Base-by-base conservation (phyloP, 53 echinoderm and acorn worm genomes). In the Antedon mediterranea region DNA sequence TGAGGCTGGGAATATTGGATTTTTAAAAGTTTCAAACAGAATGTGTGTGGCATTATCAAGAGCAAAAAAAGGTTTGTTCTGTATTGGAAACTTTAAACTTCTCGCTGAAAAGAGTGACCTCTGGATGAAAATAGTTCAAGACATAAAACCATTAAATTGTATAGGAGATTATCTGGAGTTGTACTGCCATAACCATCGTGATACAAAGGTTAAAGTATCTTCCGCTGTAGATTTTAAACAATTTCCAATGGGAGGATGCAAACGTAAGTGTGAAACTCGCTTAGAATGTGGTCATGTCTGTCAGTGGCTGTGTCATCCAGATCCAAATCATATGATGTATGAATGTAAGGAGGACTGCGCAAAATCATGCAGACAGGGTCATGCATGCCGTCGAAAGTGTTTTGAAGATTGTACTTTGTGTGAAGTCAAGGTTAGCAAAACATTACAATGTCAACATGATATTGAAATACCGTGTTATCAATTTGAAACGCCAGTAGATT, bases 231-330 rank as follows among this genome's bases (percentile, higher is more conserved):
- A 74, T 30, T 93, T 93, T 43, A 79, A 81, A 27, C 43, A 77
- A 30, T 86, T 81, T 15, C 86, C 86, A 4, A 81, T 90, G 31
- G 94, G 94, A 4, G 94, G 94, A 28, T 93, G 94, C 33, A 72
- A 32, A 0, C 41, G 78, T 28, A 84, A 87, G 32, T 86, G 86
- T 74, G 82, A 82, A 41, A 76, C 32, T 32, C 81, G 86, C n/a
- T 41, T 86, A 15, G 0, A 32, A 7, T 86, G 86, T 28, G 86
- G 86, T 57, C 86, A 86, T 43, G 77, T 73, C 9, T 86, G 86
- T 34, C 71, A 72, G 0, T 77, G 32, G 32, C 41, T 20, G 26
- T 86, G 86, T 31, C 88, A 86, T 37, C 72, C 74, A 78, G 29
- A 76, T n/a, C 44, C 72, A 76, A 34, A 31, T 26, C 20, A 82